Percentiles rank a stretch among this genome's conserved stretches.
These are phyloP conservation scores for Drosophila buzzatii DNA, from an alignment of 2,888 invertebrate genomes.

Conservation along the genomic window DNA sequence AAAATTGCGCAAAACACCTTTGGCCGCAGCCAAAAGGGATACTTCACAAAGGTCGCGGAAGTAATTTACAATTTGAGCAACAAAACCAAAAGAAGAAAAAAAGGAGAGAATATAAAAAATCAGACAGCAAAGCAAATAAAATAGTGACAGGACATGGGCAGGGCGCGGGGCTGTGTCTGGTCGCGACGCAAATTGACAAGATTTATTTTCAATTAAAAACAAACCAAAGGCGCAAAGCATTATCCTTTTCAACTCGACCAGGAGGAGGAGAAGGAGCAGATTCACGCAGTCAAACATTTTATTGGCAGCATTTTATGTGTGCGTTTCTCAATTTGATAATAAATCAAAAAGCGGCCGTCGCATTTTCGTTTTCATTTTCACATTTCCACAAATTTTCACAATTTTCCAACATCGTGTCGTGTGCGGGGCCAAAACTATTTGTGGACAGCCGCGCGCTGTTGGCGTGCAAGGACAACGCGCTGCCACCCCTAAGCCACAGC, in stretches of 20 bases:
- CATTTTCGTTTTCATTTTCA: slow-evolving; percentile 52
- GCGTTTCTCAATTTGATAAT: slow-evolving; percentile 76
- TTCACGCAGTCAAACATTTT: slow-evolving; percentile 55
- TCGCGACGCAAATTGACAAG: slow-evolving; percentile 75
- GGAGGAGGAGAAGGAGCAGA: no score
- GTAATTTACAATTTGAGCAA: slow-evolving; percentile 79
- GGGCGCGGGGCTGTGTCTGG: slow-evolving; percentile 56
- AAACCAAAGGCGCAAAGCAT: slow-evolving; percentile 51
- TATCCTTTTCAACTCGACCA: slow-evolving; percentile 53
- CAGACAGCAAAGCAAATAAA: slow-evolving; percentile 59
- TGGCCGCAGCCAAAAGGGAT: slow-evolving; percentile 46
- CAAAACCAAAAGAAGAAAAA: slow-evolving; percentile 27
- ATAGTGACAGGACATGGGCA: slow-evolving; percentile 27
- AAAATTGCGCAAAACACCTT: slow-evolving; percentile 66
- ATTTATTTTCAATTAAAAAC: slow-evolving; percentile 83
- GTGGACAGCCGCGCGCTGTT: slow-evolving; percentile 23
- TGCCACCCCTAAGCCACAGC: slow-evolving; percentile 76
- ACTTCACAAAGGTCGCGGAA: slow-evolving; percentile 78
- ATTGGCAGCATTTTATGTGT: slow-evolving; percentile 79
- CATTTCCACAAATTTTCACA: slow-evolving; percentile 53
- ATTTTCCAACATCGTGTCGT: slow-evolving; percentile 29
- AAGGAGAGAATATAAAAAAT: slow-evolving; percentile 19
- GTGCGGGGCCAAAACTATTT: slow-evolving; percentile 35
- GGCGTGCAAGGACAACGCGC: slow-evolving; percentile 49
- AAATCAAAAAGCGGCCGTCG: slow-evolving; percentile 75